These are phyloP conservation scores for Deroplatys truncata DNA, from an alignment of 2,888 invertebrate species.

Conservation along the genomic window DNA sequence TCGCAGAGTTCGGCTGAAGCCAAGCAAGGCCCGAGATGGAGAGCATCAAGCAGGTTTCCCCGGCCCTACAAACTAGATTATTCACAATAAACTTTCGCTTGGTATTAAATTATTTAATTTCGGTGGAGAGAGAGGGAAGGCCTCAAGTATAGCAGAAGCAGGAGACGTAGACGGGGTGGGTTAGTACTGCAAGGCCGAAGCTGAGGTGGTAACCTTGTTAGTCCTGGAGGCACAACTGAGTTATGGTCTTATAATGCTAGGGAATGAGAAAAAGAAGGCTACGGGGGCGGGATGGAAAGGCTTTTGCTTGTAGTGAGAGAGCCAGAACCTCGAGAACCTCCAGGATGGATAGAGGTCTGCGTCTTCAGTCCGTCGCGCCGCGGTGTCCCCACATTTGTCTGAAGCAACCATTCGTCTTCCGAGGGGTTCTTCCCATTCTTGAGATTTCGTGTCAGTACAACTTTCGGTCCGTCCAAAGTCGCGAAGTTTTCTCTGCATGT, in stretches of 20 bases:
- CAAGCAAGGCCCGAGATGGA: neutral
- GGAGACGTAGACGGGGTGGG: conserved; percentile 40
- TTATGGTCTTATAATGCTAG: conserved; percentile 36
- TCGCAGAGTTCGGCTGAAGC: neutral
- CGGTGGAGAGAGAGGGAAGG: conserved; percentile 38
- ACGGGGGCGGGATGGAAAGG: conserved; percentile 12
- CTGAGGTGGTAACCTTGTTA: conserved; percentile 35
- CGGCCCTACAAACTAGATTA: conserved; percentile 46
- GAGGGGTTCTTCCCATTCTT: too few relatives aligned
- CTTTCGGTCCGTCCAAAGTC: too few relatives aligned
- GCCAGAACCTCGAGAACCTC: neutral
- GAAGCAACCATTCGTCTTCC: neutral
- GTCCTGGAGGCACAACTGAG: conserved; percentile 34
- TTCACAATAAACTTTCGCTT: conserved; percentile 51
- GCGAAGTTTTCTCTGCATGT: too few relatives aligned
- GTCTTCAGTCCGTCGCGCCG: neutral
- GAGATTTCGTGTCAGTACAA: too few relatives aligned
- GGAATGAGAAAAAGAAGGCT: conserved; percentile 34
- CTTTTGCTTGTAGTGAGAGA: neutral
- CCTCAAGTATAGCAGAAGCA: conserved; percentile 40
- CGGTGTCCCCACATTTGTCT: neutral
- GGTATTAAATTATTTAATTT: conserved; percentile 52
- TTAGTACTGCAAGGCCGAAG: conserved; percentile 52
- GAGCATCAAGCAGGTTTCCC: conserved; percentile 8
- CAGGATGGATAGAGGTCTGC: conserved; percentile 10